Conservation (phyloP, 2,888 invertebrate genomes). For the Mactromeris polynyma region DNA sequence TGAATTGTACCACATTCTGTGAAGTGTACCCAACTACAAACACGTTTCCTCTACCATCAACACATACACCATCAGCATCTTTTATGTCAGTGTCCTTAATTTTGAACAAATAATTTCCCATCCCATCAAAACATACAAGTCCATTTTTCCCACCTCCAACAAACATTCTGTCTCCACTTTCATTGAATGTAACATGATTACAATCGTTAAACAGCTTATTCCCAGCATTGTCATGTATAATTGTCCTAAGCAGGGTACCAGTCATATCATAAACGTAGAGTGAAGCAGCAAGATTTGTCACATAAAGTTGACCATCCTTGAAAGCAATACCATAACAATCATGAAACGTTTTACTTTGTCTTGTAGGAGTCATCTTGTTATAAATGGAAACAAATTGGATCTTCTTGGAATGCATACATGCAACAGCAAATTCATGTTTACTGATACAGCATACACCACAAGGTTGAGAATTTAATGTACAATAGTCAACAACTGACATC, state of each 20-base stretch:
- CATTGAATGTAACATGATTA: neutral
- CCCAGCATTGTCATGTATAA: conserved; percentile 22
- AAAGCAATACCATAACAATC: conserved; percentile 15
- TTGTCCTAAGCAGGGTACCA: conserved; percentile 11
- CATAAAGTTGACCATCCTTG: conserved; percentile 3
- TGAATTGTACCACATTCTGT: neutral
- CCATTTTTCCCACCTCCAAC: neutral
- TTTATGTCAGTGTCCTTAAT: neutral
- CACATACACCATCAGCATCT: neutral
- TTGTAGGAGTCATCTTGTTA: neutral
- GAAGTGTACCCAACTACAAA: neutral
- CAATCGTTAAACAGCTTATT: neutral
- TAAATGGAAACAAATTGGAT: conserved; percentile 28
- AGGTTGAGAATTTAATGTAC: neutral
- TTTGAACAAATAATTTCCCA: neutral
- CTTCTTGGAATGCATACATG: neutral
- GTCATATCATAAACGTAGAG: conserved; percentile 20
- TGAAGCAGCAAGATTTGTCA: neutral
- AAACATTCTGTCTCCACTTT: neutral
- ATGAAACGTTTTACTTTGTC: conserved; percentile 9
- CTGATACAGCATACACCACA: conserved; percentile 15
- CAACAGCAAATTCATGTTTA: conserved; percentile 28
- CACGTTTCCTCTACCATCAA: conserved; percentile 7
- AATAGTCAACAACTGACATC: conserved; percentile 13
- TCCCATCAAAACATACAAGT: conserved; percentile 14